Base-by-base conservation (phyloP, 2,888 invertebrate genomes). In the Melikaiella ostensackeni region DNA sequence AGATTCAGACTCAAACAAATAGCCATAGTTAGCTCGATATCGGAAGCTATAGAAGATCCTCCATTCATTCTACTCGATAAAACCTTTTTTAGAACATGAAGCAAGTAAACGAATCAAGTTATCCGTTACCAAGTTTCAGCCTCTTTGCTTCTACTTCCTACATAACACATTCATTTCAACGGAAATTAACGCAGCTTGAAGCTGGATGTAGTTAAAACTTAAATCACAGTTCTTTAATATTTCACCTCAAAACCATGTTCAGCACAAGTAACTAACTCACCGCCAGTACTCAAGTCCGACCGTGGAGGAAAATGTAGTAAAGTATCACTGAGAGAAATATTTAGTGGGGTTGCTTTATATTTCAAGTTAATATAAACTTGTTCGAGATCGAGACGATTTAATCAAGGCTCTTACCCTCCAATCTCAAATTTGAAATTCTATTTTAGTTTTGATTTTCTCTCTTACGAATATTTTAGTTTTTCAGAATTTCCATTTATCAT, bases 211-310 rank as follows among this genome's bases (percentile, higher is more conserved):
- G 50, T 70, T 46, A 33, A 70, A 70, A 70, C 70, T 50, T 70
- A n/a, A 70, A 70, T 70, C 66, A 42, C 46, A 46, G 66, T 46
- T 66, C 66, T 66, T 66, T 66, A 42, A 66, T 66, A 66, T 66
- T 66, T 13, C 19, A 66, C 27, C 66, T 66, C 27, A 24, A 30
- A 27, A 66, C 27, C 66, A 42, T 66, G 66, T 66, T 66, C 42
- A 46, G 46, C 27, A 46, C 46, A 66, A 66, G 66, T 66, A 66
- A 66, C 66, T 27, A 46, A 66, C 66, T 66, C 66, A 19, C 46
- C 46, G 19, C 27, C 2, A 66, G 27, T 27, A 66, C 30, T 66
- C 27, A 66, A 46, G 66, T 66, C 66, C 46, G 30, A 46, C 27
- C 66, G 5, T 46, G 27, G 66, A 66, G 27, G 46, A 42, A 66